phyloP scores from a whole-genome alignment of 2,113 vertebrate genomes.

The Himantopus leucocephalus region DNA sequence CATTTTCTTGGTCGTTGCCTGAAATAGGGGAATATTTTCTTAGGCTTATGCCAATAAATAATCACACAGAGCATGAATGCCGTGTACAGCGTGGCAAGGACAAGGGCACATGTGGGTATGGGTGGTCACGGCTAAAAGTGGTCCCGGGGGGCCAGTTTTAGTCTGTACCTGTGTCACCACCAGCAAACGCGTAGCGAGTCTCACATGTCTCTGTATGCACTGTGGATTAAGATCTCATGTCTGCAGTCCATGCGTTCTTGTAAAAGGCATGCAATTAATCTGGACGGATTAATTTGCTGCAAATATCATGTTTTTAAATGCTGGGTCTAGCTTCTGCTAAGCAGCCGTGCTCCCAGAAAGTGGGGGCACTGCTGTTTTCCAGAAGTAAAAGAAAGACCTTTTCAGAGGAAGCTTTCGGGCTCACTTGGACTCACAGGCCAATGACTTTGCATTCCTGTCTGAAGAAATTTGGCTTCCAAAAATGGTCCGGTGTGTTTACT shows the following conservation, averaged over 20 bases:
- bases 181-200: neutral
- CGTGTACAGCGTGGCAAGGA: fast-evolving
- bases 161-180: neutral
- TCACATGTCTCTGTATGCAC: fast-evolving
- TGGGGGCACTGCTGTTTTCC: neutral
- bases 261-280: neutral
- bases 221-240: neutral
- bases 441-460: neutral
- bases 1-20: neutral
- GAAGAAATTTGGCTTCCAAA: neutral
- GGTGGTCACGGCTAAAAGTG: neutral
- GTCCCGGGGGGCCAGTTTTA: neutral
- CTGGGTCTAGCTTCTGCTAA: neutral
- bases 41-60: neutral
- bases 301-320: neutral
- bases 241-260: neutral
- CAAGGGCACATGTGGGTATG: fast-evolving
- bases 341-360: neutral
- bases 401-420: neutral
- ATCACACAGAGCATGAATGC: fast-evolving
- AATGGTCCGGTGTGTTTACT: neutral
- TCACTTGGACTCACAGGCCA: neutral
- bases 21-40: neutral
- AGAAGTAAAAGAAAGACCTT: neutral
- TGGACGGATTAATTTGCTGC: neutral